Evolutionary conservation across 2,113 vertebrate species (phyloP), one percentile per base, ranked within the genome.

Genomic region (Halichoerus grypus): DNA sequence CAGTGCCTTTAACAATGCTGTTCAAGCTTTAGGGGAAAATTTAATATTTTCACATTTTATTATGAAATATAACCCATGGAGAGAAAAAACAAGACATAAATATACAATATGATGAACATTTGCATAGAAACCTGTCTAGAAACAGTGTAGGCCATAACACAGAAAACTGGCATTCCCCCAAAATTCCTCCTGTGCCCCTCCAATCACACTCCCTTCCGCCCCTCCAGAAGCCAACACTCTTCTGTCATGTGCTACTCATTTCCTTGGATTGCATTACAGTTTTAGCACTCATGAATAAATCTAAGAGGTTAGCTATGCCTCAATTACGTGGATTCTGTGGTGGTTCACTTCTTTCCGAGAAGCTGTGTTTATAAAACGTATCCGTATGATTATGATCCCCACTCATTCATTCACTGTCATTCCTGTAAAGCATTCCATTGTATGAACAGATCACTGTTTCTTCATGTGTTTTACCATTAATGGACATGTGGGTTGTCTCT

Each of bases 401-500:
- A 49, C n/a, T 15, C 49, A 71, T 19, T 15, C 49, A 71, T 19
- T 22, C 24, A 71, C 26, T 49, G 49, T 21, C 24, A 6, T 24
- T 71, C 63, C 31, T 16, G 1, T 36, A 7, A 21, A 49, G 53
- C 51, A 59, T 26, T 82, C 85, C 85, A 31, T 21, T 72, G 39
- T 24, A 88, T 39, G 39, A 72, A 72, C 8, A 55, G 19, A 83
- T 95, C 46, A 72, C 46, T 42, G 39, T 42, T 53, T 28, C 42
- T 55, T 83, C 36, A 88, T 7, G 31, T 4, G 53, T n/a, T 26
- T 76, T 65, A 83, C 4, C 46, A 26, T 46, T 26, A 69, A 59
- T 39, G 49, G 61, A 86, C 49, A 49, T 69, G 63, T 95, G 55
- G 77, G 55, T 28, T 94, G 85, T 65, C 86, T 90, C 86, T 39